Percentiles rank a stretch among this genome's conserved stretches.
Evolutionary conservation across 2,797 vertebrate species (phyloP).

Genomic region (Dipus sagitta): DNA sequence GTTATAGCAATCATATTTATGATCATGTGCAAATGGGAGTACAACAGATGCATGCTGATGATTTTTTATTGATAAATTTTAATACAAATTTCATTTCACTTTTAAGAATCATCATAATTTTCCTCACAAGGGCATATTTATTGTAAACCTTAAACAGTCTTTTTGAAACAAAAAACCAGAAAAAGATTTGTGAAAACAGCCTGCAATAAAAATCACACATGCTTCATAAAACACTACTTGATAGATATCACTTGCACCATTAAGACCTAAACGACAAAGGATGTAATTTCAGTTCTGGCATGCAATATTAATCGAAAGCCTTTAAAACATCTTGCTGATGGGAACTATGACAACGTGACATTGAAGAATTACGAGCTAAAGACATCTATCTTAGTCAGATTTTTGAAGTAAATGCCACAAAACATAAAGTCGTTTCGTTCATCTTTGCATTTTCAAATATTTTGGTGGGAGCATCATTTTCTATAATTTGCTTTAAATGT

Average conservation of each 20-base stretch:
- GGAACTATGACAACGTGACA: constrained; percentile 94
- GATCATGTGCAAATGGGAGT: constrained; percentile 36
- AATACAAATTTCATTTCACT: constrained; percentile 66
- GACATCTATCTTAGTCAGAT: constrained; percentile 94
- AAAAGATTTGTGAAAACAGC: constrained; percentile 89
- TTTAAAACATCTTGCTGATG: constrained; percentile 94
- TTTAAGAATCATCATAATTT: constrained; percentile 80
- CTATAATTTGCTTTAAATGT: constrained; percentile 80
- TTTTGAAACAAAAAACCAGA: constrained; percentile 85
- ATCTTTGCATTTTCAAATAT: constrained; percentile 87
- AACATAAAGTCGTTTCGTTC: constrained; percentile 92
- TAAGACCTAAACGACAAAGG: constrained; percentile 93
- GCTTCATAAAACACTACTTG: constrained; percentile 91
- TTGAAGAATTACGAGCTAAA: constrained; percentile 93
- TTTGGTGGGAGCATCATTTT: constrained; percentile 79
- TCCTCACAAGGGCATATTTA: constrained; percentile 82
- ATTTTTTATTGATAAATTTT: constrained; percentile 64
- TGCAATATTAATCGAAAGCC: constrained; percentile 95
- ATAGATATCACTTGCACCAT: constrained; percentile 93
- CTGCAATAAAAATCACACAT: constrained; percentile 90
- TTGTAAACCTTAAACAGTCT: constrained; percentile 85
- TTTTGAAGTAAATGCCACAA: constrained; percentile 93
- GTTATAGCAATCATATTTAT: constrained; percentile 45
- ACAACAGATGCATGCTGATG: constrained; percentile 1
- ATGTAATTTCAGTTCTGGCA: constrained; percentile 92